A percentile compares a stretch with the other conserved stretches of the same genome.
Conservation (phyloP, 2,797 vertebrate species). For the Falco biarmicus region DNA sequence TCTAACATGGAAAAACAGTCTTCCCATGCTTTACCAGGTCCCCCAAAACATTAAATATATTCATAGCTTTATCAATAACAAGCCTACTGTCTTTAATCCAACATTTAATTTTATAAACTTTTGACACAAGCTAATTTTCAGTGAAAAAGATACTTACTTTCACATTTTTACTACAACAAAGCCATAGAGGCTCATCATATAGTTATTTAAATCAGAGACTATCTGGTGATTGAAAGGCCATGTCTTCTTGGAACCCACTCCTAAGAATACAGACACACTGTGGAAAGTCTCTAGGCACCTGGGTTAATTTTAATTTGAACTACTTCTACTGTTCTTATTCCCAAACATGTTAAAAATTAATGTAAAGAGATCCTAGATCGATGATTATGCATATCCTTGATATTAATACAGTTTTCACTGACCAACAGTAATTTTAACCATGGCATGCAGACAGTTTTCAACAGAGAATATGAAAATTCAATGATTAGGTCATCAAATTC, state of each 20-base stretch:
- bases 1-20: not conserved
- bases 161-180: not conserved
- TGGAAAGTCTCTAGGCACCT: not conserved
- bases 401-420: not conserved
- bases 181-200: not conserved
- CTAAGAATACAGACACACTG: not conserved
- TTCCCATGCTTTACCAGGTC: not conserved
- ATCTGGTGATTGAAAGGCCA: not conserved
- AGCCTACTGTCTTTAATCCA: not conserved
- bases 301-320: not conserved
- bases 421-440: not conserved
- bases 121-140: not conserved
- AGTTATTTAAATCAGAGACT: not conserved
- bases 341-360: not conserved
- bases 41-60: not conserved
- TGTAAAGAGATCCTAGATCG: not conserved
- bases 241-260: not conserved
- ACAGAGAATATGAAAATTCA: not conserved
- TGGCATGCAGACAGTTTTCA: not conserved
- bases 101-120: not conserved
- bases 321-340: not conserved
- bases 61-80: not conserved
- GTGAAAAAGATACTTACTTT: not conserved
- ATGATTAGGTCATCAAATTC: not conserved
- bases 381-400: not conserved